Base-by-base conservation (phyloP, 1,140 invertebrate species). In the Patella vulgata region DNA sequence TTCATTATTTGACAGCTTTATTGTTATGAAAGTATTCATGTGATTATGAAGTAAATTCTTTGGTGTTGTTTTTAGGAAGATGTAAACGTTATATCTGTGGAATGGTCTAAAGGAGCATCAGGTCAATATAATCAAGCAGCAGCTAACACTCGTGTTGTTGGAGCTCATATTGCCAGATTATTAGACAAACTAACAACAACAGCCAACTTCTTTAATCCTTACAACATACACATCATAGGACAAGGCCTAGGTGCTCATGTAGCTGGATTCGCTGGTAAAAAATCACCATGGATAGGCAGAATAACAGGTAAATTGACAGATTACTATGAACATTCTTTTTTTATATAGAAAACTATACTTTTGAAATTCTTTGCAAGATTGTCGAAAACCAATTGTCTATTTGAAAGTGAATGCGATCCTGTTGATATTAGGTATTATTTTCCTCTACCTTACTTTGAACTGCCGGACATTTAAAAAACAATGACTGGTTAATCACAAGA, bases 1-100 rank as follows among this genome's bases (percentile, higher is more conserved):
- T n/a, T n/a, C n/a, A n/a, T n/a, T n/a, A n/a, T n/a, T n/a, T n/a
- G n/a, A n/a, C n/a, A n/a, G n/a, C n/a, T n/a, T n/a, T n/a, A n/a
- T n/a, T n/a, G n/a, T n/a, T n/a, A n/a, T n/a, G n/a, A n/a, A n/a
- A n/a, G n/a, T n/a, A n/a, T n/a, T n/a, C n/a, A n/a, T n/a, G n/a
- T n/a, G n/a, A n/a, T n/a, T n/a, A n/a, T n/a, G n/a, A n/a, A n/a
- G n/a, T n/a, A n/a, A n/a, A n/a, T n/a, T n/a, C n/a, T n/a, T n/a
- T n/a, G n/a, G n/a, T n/a, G n/a, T n/a, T n/a, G n/a, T n/a, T n/a
- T 12, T 46, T 40, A 72, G 65, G 91, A 91, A 84, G 91, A 94
- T 72, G 89, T 90, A 65, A 74, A 74, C 40, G 66, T 74, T 2
- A 51, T 74, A 12, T 25, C 65, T 3, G 73, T 74, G 1, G 64